Conservation (phyloP, 2,888 invertebrate species). For the Ctenicera cuprea region DNA sequence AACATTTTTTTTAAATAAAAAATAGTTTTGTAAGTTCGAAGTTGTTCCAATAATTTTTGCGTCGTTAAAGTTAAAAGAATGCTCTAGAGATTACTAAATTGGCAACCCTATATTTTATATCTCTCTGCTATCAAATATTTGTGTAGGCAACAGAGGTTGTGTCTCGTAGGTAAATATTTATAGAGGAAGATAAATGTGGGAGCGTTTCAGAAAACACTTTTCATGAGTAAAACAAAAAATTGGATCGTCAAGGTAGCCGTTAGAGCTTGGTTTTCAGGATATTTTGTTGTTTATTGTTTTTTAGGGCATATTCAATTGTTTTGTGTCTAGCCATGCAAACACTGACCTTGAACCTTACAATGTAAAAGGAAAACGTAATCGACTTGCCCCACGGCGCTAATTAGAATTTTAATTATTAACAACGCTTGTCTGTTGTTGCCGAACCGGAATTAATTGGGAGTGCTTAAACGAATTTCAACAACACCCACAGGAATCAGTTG, state of each 20-base stretch:
- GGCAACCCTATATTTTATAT: constrained; percentile 20
- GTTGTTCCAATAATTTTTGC: neutral
- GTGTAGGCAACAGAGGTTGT: constrained; percentile 20
- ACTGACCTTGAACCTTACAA: constrained; percentile 6
- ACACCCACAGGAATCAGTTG: too few relatives aligned
- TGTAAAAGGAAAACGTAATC: constrained; percentile 8
- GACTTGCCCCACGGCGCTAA: neutral
- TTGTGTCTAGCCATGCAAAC: neutral
- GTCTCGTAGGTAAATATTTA: constrained; percentile 19
- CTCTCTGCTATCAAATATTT: constrained; percentile 14
- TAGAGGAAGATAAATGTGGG: constrained; percentile 23
- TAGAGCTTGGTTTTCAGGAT: neutral
- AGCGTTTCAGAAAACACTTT: constrained; percentile 6
- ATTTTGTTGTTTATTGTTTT: neutral
- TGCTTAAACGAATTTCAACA: neutral
- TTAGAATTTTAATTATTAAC: constrained; percentile 2
- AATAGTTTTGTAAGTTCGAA: too few relatives aligned
- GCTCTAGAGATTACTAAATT: neutral
- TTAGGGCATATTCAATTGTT: neutral
- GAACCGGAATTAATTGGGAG: neutral
- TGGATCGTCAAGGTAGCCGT: neutral
- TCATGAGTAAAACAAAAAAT: neutral
- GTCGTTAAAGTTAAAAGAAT: neutral
- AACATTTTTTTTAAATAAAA: too few relatives aligned
- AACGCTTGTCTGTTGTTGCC: neutral